Evolutionary conservation across 1,140 invertebrate genomes (phyloP).

Genomic region (Ips nitidus): DNA sequence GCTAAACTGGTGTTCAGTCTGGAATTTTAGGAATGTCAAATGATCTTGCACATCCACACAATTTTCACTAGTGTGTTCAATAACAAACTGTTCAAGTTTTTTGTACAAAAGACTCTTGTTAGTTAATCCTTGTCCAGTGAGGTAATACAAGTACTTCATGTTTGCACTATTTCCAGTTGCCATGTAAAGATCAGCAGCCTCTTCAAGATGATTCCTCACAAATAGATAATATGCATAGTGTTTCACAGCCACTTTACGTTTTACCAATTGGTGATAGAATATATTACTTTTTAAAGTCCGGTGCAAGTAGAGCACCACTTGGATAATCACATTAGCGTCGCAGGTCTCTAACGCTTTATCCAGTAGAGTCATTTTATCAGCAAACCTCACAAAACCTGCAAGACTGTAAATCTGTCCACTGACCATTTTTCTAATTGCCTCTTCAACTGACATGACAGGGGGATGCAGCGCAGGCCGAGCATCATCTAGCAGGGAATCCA

Average conservation of each 20-base stretch:
- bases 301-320: constrained; percentile 38
- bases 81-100: constrained; percentile 40
- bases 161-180: constrained; percentile 40
- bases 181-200: constrained; percentile 41
- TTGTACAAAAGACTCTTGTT: constrained; percentile 34
- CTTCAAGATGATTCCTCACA: constrained; percentile 36
- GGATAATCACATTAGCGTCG: constrained; percentile 46
- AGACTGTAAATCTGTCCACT: constrained; percentile 38
- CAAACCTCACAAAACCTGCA: constrained; percentile 38
- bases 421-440: constrained; percentile 45
- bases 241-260: constrained; percentile 41
- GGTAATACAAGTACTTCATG: constrained; percentile 43
- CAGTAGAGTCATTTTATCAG: constrained; percentile 43
- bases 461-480: constrained; percentile 27
- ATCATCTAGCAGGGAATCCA: constrained; percentile 45
- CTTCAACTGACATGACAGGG: constrained; percentile 35
- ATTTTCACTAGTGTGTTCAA: constrained; percentile 37
- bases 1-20: constrained; percentile 36
- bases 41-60: constrained; percentile 39
- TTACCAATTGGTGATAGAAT: constrained; percentile 42
- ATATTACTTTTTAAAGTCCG: constrained; percentile 39
- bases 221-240: constrained; percentile 46
- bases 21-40: constrained; percentile 41
- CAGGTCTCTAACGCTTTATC: constrained; percentile 42
- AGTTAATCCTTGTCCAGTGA: constrained; percentile 32